Percentiles rank a stretch among this genome's conserved stretches.
Evolutionary conservation across 2,797 vertebrate genomes (phyloP).

Genomic region (Pelobates cultripes): DNA sequence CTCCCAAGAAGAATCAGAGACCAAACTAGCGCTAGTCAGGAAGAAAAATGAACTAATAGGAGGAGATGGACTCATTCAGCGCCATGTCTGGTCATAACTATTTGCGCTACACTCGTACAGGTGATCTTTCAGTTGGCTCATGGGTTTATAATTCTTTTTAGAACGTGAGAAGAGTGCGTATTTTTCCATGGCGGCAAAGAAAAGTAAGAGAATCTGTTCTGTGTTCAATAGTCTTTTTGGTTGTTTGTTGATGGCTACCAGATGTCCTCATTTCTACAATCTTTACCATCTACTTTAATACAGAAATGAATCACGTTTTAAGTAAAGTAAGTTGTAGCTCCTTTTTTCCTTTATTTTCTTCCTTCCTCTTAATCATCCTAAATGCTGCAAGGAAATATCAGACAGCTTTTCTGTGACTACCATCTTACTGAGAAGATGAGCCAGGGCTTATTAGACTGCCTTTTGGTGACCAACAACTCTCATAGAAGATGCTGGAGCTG

Average conservation of each 20-base stretch:
- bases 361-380: not conserved
- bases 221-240: constrained; percentile 35
- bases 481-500: not conserved
- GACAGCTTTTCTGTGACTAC: not conserved
- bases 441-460: not conserved
- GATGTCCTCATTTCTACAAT: constrained; percentile 29
- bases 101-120: constrained; percentile 66
- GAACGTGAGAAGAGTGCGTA: constrained; percentile 42
- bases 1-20: constrained; percentile 54
- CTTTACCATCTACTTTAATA: constrained; percentile 39
- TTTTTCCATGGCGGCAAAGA: constrained; percentile 27
- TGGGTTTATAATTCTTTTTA: constrained; percentile 71
- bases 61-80: constrained; percentile 51
- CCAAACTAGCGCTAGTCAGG: constrained; percentile 67
- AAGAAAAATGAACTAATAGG: constrained; percentile 43
- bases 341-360: not conserved
- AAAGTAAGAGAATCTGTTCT: constrained; percentile 30
- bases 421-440: not conserved
- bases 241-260: constrained; percentile 43
- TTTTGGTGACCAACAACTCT: not conserved
- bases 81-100: constrained; percentile 52
- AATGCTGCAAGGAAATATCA: not conserved
- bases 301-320: constrained; percentile 13
- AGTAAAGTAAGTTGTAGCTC: not conserved
- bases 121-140: constrained; percentile 71